A percentile compares a stretch with the other conserved stretches of the same genome.
These are phyloP conservation scores for Tipula confusa DNA, from an alignment of 2,888 invertebrate species.

Conservation along the genomic window DNA sequence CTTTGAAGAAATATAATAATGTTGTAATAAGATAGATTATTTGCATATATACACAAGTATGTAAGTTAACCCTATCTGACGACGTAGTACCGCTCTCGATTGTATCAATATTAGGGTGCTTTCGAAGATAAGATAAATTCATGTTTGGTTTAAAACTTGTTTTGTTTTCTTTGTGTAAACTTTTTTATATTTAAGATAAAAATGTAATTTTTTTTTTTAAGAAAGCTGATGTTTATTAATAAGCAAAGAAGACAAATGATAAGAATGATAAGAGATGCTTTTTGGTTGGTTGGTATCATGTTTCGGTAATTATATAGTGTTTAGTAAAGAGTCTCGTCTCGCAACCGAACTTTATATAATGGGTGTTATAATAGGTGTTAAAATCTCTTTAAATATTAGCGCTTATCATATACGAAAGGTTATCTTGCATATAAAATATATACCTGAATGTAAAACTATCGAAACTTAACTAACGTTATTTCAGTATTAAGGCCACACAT, in stretches of 20 bases:
- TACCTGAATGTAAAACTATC: too few species aligned
- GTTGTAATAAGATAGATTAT: not conserved
- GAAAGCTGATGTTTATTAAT: not conserved
- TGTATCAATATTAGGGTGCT: not conserved
- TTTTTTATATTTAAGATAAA: not conserved
- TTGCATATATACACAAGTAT: not conserved
- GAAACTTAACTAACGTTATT: too few species aligned
- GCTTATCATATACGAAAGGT: too few species aligned
- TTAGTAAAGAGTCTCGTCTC: not conserved
- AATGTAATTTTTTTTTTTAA: not conserved
- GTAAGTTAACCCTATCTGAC: not conserved
- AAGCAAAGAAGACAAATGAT: not conserved
- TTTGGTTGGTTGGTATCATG: not conserved
- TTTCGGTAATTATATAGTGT: not conserved
- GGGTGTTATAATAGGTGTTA: too few species aligned
- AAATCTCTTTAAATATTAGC: too few species aligned
- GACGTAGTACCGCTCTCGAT: not conserved
- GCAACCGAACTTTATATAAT: not conserved
- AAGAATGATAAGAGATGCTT: not conserved
- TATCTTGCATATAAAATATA: too few species aligned
- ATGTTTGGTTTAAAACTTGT: not conserved
- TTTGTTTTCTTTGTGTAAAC: not conserved
- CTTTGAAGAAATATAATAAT: constrained; percentile 12
- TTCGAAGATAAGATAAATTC: not conserved
- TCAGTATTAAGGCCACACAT: too few species aligned